These are phyloP conservation scores for Clitarchus hookeri DNA, from an alignment of 2,888 invertebrate species.

Conservation along the genomic window DNA sequence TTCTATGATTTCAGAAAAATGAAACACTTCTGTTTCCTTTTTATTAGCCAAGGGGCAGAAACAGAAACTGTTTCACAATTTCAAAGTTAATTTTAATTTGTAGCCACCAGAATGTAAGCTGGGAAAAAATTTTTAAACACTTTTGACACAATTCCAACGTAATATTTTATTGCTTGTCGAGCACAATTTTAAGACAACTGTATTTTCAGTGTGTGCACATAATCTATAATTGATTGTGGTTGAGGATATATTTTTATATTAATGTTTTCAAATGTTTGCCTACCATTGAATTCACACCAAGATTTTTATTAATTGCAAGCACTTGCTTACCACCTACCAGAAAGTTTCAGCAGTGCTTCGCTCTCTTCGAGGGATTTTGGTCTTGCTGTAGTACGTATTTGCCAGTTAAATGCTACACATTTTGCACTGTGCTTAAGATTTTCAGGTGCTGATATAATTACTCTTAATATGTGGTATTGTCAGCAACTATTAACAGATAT, in stretches of 20 bases:
- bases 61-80: background rate
- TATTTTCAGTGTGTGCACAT: background rate
- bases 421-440: background rate
- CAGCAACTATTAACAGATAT: no score
- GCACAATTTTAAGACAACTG: background rate
- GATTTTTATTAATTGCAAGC: background rate
- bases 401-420: background rate
- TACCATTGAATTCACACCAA: background rate
- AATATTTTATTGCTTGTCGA: background rate
- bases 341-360: background rate
- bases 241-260: slow-evolving; percentile 1
- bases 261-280: background rate
- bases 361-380: no score
- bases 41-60: background rate
- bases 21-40: background rate
- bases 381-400: background rate
- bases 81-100: background rate
- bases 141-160: background rate
- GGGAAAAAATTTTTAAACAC: background rate
- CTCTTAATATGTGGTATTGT: no score
- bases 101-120: background rate
- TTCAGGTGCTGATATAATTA: background rate
- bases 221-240: background rate
- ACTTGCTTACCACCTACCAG: background rate
- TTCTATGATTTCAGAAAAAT: background rate